Evolutionary conservation across 2,797 vertebrate genomes (phyloP).

Genomic region (Nannoperca obscura): DNA sequence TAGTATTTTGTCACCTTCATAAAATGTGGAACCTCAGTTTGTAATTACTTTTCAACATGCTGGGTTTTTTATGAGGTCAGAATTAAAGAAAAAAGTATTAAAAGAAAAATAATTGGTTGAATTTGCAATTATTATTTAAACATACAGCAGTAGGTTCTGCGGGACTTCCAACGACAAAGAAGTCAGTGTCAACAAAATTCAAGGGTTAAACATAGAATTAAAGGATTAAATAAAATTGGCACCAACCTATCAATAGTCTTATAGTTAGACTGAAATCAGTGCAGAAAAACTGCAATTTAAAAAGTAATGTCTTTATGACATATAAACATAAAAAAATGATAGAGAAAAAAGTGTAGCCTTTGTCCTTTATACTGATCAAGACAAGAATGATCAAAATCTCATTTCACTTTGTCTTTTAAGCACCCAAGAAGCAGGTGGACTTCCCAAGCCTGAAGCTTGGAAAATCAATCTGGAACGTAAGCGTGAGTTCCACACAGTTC

Average conservation of each 20-base stretch:
- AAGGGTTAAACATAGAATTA: not conserved
- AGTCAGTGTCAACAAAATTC: not conserved
- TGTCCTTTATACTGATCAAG: constrained; percentile 23
- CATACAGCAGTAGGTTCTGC: not conserved
- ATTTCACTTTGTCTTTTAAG: constrained; percentile 47
- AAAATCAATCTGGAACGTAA: constrained; percentile 73
- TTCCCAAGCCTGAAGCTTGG: constrained; percentile 57
- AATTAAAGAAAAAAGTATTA: not conserved
- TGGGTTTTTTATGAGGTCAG: not conserved
- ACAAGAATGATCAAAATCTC: constrained; percentile 45
- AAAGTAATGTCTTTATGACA: not conserved
- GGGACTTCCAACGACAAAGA: not conserved
- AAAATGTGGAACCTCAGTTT: not conserved
- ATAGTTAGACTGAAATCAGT: not conserved
- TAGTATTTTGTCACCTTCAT: not conserved
- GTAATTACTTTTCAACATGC: not conserved
- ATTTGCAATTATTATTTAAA: not conserved
- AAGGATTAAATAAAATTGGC: not conserved
- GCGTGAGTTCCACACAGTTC: constrained; percentile 56
- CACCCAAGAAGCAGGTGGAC: constrained; percentile 48
- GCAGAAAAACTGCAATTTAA: too few species aligned
- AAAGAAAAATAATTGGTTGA: too few species aligned
- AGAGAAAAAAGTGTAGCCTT: constrained; percentile 5
- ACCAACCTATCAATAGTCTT: not conserved
- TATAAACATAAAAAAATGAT: constrained; percentile 8